phyloP scores from a whole-genome alignment of 2,888 invertebrate genomes.

The Linyphia triangularis region DNA sequence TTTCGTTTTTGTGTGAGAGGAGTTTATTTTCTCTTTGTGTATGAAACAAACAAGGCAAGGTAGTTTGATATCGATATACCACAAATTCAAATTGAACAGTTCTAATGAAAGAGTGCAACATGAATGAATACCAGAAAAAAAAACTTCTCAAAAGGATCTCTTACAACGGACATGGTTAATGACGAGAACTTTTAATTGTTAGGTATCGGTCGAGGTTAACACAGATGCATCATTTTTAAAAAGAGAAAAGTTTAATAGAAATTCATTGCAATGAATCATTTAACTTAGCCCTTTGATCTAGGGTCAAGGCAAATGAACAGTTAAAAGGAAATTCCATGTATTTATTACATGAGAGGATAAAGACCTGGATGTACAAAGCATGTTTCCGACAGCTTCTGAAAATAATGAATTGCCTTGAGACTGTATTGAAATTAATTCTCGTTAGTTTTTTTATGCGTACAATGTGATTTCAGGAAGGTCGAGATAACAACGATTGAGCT shows the following conservation, averaged over 20 bases:
- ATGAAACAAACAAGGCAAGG: too few relatives aligned
- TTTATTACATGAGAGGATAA: not conserved
- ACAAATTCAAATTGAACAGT: too few relatives aligned
- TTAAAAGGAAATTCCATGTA: not conserved
- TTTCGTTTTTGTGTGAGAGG: too few relatives aligned
- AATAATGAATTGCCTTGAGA: constrained; percentile 5
- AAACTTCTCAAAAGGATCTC: not conserved
- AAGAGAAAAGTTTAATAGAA: not conserved
- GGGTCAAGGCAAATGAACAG: not conserved
- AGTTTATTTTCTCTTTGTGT: too few relatives aligned
- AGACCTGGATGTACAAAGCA: not conserved
- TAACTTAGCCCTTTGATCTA: constrained; percentile 1
- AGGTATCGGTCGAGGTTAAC: not conserved
- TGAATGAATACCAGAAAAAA: too few relatives aligned
- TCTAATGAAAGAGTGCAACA: too few relatives aligned
- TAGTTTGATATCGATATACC: too few relatives aligned
- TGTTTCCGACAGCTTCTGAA: not conserved
- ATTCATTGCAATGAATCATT: not conserved
- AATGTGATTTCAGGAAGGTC: not conserved
- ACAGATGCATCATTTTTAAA: not conserved
- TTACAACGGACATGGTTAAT: not conserved
- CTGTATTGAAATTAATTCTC: constrained; percentile 12
- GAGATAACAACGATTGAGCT: not conserved
- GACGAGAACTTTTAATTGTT: not conserved
- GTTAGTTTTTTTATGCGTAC: not conserved